phyloP scores from a whole-genome alignment of 2,888 invertebrate species.

The Allophyes oxyacanthae region DNA sequence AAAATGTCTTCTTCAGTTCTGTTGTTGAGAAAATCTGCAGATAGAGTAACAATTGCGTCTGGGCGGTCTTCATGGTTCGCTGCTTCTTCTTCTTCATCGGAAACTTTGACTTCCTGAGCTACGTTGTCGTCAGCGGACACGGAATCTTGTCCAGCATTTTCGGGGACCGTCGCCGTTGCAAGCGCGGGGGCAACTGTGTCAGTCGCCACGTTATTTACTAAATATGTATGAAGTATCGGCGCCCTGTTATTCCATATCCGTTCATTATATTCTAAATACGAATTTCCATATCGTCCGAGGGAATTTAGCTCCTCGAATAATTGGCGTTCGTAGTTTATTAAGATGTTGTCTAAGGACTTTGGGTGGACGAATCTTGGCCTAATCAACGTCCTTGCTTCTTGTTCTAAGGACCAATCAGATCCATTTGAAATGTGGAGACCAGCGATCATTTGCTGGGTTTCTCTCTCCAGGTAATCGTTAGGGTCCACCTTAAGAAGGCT shows the following conservation, averaged over 20 bases:
- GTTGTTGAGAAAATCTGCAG: slow-evolving; percentile 77
- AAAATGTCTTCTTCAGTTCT: slow-evolving; percentile 79
- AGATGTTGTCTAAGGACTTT: slow-evolving; percentile 92
- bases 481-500: slow-evolving; percentile 94
- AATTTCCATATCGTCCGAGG: slow-evolving; percentile 86
- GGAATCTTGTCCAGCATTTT: slow-evolving; percentile 69
- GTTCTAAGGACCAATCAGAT: slow-evolving; percentile 91
- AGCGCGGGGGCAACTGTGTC: slow-evolving; percentile 81
- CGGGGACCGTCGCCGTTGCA: slow-evolving; percentile 71
- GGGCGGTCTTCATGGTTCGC: slow-evolving; percentile 55
- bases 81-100: slow-evolving; percentile 71
- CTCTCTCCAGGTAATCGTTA: slow-evolving; percentile 91
- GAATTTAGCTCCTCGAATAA: slow-evolving; percentile 93
- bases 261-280: slow-evolving; percentile 77
- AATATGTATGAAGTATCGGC: slow-evolving; percentile 84
- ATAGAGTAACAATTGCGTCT: slow-evolving; percentile 80
- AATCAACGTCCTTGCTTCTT: slow-evolving; percentile 87
- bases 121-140: slow-evolving; percentile 85
- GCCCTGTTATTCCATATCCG: slow-evolving; percentile 80
- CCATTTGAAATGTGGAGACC: slow-evolving; percentile 91
- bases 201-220: slow-evolving; percentile 85
- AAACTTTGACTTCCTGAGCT: slow-evolving; percentile 82
- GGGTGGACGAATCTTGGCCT: slow-evolving; percentile 91
- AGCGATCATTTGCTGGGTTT: slow-evolving; percentile 85
- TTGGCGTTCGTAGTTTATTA: slow-evolving; percentile 92